phyloP scores from a whole-genome alignment of 1,140 invertebrate genomes.

The Drosophila persimilis region DNA sequence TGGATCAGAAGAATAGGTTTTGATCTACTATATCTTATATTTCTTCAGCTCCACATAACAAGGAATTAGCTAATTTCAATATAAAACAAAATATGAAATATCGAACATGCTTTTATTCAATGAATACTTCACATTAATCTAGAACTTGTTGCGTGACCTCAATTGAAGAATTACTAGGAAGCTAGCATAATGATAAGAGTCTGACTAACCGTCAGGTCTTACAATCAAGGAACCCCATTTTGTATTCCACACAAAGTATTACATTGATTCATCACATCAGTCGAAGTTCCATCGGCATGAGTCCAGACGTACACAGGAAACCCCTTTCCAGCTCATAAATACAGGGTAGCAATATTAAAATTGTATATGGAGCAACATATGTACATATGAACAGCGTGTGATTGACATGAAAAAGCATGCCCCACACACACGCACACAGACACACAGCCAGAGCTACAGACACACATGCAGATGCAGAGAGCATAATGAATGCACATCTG shows the following conservation, averaged over 20 bases:
- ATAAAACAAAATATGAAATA: no score
- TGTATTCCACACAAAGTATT: slow-evolving; percentile 23
- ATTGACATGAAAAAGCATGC: slow-evolving; percentile 73
- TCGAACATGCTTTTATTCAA: no score
- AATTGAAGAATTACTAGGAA: no score
- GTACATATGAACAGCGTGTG: slow-evolving; percentile 70
- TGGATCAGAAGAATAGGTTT: no score
- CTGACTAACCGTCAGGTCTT: no score
- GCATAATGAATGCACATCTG: slow-evolving; percentile 79
- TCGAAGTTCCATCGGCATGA: slow-evolving; percentile 8
- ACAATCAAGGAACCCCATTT: slow-evolving; percentile 12
- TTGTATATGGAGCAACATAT: slow-evolving; percentile 56
- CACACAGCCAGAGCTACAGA: not conserved
- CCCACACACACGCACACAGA: slow-evolving; percentile 9
- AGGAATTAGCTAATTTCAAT: no score
- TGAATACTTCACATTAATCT: no score
- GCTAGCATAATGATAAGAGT: no score
- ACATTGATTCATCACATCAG: slow-evolving; percentile 13
- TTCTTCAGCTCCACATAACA: no score
- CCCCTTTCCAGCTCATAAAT: not conserved
- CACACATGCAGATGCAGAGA: slow-evolving; percentile 14
- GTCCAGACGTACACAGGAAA: not conserved
- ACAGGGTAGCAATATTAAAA: slow-evolving; percentile 53
- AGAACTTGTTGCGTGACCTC: no score
- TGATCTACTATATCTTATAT: no score